Base-by-base conservation (phyloP, 2,113 vertebrate genomes). In the Lepus timidus region DNA sequence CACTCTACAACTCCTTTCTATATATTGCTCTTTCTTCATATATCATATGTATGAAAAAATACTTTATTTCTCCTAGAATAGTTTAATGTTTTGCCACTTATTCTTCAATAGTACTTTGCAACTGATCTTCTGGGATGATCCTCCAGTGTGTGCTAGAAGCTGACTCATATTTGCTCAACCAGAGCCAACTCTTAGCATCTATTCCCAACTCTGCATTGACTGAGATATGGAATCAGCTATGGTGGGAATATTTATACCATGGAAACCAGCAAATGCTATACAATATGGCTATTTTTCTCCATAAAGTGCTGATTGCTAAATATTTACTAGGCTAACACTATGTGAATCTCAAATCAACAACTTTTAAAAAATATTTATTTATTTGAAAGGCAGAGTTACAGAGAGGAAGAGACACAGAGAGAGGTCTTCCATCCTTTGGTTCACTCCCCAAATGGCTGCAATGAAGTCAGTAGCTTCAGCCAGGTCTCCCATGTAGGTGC, bases 101-200 rank as follows among this genome's bases (percentile, higher is more conserved):
- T 96, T 90, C 29, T 86, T 64, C 95, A 96, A 89, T 51, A 62
- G 58, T 76, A 97, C 65, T 78, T 85, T 31, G 27, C 10, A 93
- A 52, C 65, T 73, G 76, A 94, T 89, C 49, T 93, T 82, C 58
- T 74, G 90, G 84, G 85, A 94, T 88, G 29, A 75, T 36, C 12
- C 6, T 90, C 29, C 22, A 70, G 9, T 75, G 27, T 75, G 19
- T 90, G 39, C 23, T 89, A 14, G 39, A 95, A 70, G 6, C 1
- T 6, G 74, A 13, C 4, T 31, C n/a, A 75, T 25, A 80, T 16
- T 39, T 94, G 31, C 67, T 86, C 33, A 70, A 58, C 29, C 90
- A 88, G 29, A 80, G 19, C 7, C 12, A 94, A 74, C 20, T 95
- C 4, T 80, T 95, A 82, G 5, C 20, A 36, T 88, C 9, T 75